These are phyloP conservation scores for Clarias platycephalus DNA, from an alignment of 2,797 vertebrate genomes.

Conservation along the genomic window DNA sequence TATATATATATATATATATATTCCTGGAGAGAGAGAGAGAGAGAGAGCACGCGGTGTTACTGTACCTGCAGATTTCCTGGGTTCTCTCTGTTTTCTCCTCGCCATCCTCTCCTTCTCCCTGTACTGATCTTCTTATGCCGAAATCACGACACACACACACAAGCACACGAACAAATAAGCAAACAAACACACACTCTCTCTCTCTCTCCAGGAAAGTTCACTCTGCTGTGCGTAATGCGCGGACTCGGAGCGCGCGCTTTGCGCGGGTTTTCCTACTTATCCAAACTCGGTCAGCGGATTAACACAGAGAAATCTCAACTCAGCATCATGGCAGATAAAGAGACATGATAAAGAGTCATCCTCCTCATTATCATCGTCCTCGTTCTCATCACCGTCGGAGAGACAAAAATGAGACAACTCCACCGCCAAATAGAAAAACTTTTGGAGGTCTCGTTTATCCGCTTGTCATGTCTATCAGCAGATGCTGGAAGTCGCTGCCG, in stretches of 20 bases:
- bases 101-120: conserved; percentile 86
- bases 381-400: not conserved
- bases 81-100: conserved; percentile 97
- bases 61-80: conserved; percentile 93
- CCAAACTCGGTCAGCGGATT: not conserved
- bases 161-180: too few relatives aligned
- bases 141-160: conserved; percentile 55
- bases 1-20: not conserved
- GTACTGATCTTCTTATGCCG: conserved; percentile 78
- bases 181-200: not conserved
- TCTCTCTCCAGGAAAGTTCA: not conserved
- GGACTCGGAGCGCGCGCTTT: not conserved
- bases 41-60: conserved; percentile 26
- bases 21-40: too few relatives aligned
- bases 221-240: not conserved
- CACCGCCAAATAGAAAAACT: conserved; percentile 8
- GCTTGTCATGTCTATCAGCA: not conserved
- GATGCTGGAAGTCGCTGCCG: not conserved
- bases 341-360: not conserved
- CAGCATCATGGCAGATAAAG: not conserved
- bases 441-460: not conserved
- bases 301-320: not conserved
- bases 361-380: not conserved
- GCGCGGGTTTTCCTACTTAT: not conserved
- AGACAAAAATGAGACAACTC: not conserved